These are phyloP conservation scores for Phymorhynchus buccinoides DNA, from an alignment of 1,140 invertebrate species.

Conservation along the genomic window DNA sequence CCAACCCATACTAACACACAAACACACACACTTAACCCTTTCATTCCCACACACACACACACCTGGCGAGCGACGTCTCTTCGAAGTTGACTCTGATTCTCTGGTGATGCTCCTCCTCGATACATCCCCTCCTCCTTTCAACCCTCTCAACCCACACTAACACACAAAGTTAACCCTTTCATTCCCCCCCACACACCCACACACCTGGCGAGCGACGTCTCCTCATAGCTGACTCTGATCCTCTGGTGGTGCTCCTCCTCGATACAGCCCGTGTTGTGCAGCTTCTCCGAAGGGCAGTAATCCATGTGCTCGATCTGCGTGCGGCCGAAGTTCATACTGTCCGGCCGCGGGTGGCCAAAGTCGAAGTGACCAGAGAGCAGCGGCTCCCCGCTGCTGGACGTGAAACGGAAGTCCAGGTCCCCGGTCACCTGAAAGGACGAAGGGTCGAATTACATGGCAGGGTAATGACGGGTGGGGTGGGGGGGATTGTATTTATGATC, in stretches of 20 bases:
- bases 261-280: slow-evolving; percentile 37
- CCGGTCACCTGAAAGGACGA: slow-evolving; percentile 35
- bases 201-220: not conserved
- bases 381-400: not conserved
- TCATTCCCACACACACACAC: too few relatives aligned
- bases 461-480: too few relatives aligned
- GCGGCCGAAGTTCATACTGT: slow-evolving; percentile 31
- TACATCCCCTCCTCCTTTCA: too few relatives aligned
- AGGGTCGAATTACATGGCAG: too few relatives aligned
- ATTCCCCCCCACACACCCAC: too few relatives aligned
- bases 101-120: slow-evolving; percentile 33
- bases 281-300: slow-evolving; percentile 30
- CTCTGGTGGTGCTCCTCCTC: slow-evolving; percentile 32
- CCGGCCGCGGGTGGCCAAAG: slow-evolving; percentile 32
- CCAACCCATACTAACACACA: too few relatives aligned
- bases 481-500: too few relatives aligned
- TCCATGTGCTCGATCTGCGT: slow-evolving; percentile 33
- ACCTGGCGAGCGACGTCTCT: slow-evolving; percentile 22
- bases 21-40: too few relatives aligned
- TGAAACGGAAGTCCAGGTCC: slow-evolving; percentile 39
- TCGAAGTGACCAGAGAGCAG: slow-evolving; percentile 32
- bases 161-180: too few relatives aligned
- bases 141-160: too few relatives aligned
- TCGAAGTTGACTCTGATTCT: slow-evolving; percentile 25
- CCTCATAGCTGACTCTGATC: slow-evolving; percentile 31